Percentiles rank a stretch among this genome's conserved stretches.
These are phyloP conservation scores for Thermophis baileyi DNA, from an alignment of 2,113 vertebrate species.

Conservation along the genomic window DNA sequence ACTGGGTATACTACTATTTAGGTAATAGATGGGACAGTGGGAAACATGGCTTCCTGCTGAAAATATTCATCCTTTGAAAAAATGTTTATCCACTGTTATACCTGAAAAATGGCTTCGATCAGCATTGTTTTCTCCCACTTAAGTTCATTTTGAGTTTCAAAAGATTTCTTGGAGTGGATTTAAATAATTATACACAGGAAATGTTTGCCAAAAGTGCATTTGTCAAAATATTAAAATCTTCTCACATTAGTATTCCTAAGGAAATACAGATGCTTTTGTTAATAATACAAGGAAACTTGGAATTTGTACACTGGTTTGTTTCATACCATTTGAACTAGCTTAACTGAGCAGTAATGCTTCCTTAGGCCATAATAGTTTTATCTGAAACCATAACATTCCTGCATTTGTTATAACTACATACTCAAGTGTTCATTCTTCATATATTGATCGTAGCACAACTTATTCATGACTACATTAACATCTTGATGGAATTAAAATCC, in stretches of 20 bases:
- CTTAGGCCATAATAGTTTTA: background rate
- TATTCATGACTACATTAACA: background rate
- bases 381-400: background rate
- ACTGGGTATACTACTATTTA: background rate
- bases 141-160: background rate
- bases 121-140: background rate
- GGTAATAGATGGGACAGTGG: background rate
- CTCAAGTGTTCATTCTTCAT: background rate
- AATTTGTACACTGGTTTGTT: background rate
- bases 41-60: background rate
- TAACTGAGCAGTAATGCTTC: background rate
- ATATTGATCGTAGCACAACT: background rate
- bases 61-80: background rate
- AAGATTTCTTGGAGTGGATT: background rate
- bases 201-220: background rate
- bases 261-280: background rate
- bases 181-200: background rate
- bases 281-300: background rate
- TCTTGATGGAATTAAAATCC: background rate
- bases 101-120: background rate
- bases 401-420: background rate
- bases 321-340: background rate
- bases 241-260: background rate
- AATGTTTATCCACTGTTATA: background rate
- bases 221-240: background rate